Conservation (phyloP, 2,797 vertebrate genomes). For the Melanotaenia trifasciata region DNA sequence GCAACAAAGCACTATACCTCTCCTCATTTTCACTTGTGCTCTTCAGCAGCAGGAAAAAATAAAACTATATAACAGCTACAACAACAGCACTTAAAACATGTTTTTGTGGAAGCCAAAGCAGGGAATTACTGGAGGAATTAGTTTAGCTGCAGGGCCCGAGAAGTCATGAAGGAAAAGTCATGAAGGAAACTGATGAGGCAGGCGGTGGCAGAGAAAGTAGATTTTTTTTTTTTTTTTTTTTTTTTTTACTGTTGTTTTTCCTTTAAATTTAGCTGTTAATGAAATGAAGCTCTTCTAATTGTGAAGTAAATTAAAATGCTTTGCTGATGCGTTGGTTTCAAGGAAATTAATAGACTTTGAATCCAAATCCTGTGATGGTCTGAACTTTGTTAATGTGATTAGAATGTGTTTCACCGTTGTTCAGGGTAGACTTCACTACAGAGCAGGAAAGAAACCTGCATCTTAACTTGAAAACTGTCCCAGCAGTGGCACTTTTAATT, state of each 20-base stretch:
- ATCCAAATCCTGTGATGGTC: conserved; percentile 72
- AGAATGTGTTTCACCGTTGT: conserved; percentile 70
- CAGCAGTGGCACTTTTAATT: conserved; percentile 75
- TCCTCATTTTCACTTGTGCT: conserved; percentile 66
- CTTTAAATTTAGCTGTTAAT: conserved; percentile 79
- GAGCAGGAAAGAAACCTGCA: conserved; percentile 37
- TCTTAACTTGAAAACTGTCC: conserved; percentile 64
- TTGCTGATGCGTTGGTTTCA: conserved; percentile 76
- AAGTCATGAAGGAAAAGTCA: conserved; percentile 70
- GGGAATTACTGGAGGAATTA: conserved; percentile 76
- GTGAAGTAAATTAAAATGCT: conserved; percentile 84
- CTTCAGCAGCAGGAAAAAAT: conserved; percentile 41
- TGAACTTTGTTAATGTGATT: conserved; percentile 78
- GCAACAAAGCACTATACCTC: conserved; percentile 69
- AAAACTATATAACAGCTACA: conserved; percentile 45
- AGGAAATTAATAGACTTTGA: conserved; percentile 78
- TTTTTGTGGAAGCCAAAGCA: conserved; percentile 60
- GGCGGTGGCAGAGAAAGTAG: conserved; percentile 56
- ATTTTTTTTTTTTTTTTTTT: conserved; percentile 59
- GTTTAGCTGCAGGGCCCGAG: conserved; percentile 72
- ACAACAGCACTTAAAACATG: conserved; percentile 62
- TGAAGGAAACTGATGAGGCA: conserved; percentile 70
- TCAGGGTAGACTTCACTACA: conserved; percentile 45
- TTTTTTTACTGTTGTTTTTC: conserved; percentile 79
- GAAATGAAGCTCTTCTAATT: conserved; percentile 82